A percentile compares a stretch with the other conserved stretches of the same genome.
Conservation (phyloP, 2,113 vertebrate genomes). For the Tachysurus fulvidraco region DNA sequence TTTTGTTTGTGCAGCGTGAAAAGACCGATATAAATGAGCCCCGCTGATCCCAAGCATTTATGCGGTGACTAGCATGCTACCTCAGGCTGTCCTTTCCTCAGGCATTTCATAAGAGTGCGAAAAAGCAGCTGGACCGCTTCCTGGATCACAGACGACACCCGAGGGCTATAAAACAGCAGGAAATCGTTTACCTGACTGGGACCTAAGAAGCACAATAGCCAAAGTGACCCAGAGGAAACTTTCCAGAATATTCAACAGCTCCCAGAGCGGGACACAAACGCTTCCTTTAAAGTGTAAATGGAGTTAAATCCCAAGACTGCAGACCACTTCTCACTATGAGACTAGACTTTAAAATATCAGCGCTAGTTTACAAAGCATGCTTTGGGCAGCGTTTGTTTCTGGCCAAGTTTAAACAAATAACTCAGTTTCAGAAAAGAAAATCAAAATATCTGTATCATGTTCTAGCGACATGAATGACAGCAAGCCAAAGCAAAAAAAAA, state of each 20-base stretch:
- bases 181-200: slow-evolving; percentile 13
- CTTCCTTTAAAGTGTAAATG: not conserved
- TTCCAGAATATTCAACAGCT: slow-evolving; percentile 6
- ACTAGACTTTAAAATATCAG: not conserved
- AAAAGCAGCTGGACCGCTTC: slow-evolving; percentile 43
- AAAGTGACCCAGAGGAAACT: slow-evolving; percentile 6
- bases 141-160: slow-evolving; percentile 46
- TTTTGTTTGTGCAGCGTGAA: not conserved
- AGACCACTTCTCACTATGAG: not conserved
- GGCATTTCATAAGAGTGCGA: slow-evolving; percentile 21
- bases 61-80: slow-evolving; percentile 35
- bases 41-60: not conserved
- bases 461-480: too few species aligned
- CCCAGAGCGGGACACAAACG: slow-evolving; percentile 2
- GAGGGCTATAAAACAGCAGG: slow-evolving; percentile 49
- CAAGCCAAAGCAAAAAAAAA: too few species aligned
- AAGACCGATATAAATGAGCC: not conserved
- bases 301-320: not conserved
- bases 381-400: not conserved
- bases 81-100: not conserved
- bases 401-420: not conserved
- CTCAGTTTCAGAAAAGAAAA: not conserved
- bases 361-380: too few species aligned
- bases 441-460: not conserved
- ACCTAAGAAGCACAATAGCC: not conserved